phyloP scores from a whole-genome alignment of 2,113 vertebrate species.

The Chrysemys picta region DNA sequence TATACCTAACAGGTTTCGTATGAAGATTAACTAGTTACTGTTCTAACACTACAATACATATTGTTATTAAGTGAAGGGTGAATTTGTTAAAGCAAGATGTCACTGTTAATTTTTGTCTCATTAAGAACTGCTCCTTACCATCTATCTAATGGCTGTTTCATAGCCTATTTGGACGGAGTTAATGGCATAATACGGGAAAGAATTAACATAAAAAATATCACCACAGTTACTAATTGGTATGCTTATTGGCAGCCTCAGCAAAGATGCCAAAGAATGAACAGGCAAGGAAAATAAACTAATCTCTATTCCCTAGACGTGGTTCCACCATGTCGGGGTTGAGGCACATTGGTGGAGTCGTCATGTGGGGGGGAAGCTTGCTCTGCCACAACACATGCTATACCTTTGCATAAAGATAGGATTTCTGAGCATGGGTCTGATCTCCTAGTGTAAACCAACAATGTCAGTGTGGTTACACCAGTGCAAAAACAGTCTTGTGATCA shows the following conservation, averaged over 20 bases:
- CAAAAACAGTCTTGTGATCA: not conserved
- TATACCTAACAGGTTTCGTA: too few relatives aligned
- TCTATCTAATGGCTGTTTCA: not conserved
- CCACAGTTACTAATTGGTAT: not conserved
- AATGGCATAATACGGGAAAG: not conserved
- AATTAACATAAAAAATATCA: not conserved
- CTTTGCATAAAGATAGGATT: not conserved
- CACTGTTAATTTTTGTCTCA: not conserved
- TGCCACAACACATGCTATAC: not conserved
- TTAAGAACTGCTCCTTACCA: not conserved
- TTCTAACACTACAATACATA: not conserved
- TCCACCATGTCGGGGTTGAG: not conserved
- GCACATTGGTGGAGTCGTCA: not conserved
- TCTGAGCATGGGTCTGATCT: not conserved
- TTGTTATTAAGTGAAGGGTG: not conserved
- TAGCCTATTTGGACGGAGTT: not conserved
- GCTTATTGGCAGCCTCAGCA: not conserved
- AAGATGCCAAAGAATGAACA: not conserved
- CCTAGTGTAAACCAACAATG: not conserved
- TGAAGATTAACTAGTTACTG: not conserved
- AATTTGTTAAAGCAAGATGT: not conserved
- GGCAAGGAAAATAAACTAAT: not conserved
- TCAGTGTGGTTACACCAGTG: not conserved
- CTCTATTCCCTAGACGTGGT: not conserved
- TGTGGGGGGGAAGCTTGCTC: not conserved